Evolutionary conservation across 2,888 invertebrate genomes (phyloP), one percentile per base, ranked within the genome.

Genomic region (Lasius fuliginosus): DNA sequence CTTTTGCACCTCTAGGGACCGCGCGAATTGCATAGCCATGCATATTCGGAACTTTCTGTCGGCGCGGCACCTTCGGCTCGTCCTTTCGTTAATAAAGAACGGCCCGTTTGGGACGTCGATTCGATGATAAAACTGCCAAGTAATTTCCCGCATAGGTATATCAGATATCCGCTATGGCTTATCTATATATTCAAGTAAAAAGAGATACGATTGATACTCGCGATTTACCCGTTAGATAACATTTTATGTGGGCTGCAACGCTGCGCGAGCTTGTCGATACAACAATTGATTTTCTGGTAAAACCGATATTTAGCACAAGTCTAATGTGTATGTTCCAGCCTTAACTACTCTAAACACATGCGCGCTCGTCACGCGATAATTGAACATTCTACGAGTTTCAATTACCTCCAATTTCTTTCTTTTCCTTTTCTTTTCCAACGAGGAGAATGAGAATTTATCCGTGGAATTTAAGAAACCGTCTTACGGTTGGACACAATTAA

Each of bases 21-120:
- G 84, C 83, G 82, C 79, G 87, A 90, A 89, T 88, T 88, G 88
- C 88, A 90, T 85, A 82, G 85, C 86, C 85, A 88, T 90, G 90
- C 90, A 90, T 87, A 91, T 87, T 86, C 90, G 89, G 76, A 88
- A 90, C 86, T 88, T 89, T 86, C 88, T 81, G 73, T 83, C 82
- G 67, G 74, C 68, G 46, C 73, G 68, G 83, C 82, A 77, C 76
- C 85, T 89, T 84, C 69, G 68, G 76, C 64, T 71, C 86, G 76
- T 84, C 81, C 74, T 85, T 85, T 82, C 85, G 73, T 84, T 86
- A 89, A 90, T 90, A 90, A 90, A 86, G 85, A 85, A 89, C 83
- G 83, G 42, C 79, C 87, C 89, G 77, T 89, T 75, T 79, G 86
- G 88, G 82, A 89, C 84, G 53, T 64, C 67, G 42, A 71, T 81